phyloP scores from a whole-genome alignment of 2,797 vertebrate genomes.

The Anguilla megastoma region DNA sequence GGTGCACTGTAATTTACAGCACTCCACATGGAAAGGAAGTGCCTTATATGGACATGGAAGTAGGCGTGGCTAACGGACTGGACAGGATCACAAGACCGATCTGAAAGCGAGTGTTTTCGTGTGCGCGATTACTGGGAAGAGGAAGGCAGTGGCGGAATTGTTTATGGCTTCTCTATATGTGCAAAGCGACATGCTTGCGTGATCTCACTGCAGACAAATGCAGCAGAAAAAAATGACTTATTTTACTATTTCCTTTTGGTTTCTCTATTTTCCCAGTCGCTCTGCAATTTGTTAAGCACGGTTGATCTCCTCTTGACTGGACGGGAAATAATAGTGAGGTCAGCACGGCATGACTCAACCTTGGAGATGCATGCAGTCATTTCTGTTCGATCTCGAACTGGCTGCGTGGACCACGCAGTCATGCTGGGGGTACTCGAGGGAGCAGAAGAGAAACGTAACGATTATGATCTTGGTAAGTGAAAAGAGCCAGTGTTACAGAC shows the following conservation, averaged over 20 bases:
- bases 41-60: slow-evolving; percentile 76
- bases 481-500: not conserved
- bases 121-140: slow-evolving; percentile 40
- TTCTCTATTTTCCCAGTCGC: slow-evolving; percentile 10
- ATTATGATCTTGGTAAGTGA: slow-evolving; percentile 61
- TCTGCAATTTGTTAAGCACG: slow-evolving; percentile 39
- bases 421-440: slow-evolving; percentile 44
- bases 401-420: slow-evolving; percentile 54
- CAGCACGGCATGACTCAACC: slow-evolving; percentile 78
- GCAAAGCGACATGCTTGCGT: slow-evolving; percentile 48
- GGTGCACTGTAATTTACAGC: slow-evolving; percentile 71
- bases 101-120: slow-evolving; percentile 37
- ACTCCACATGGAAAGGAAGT: slow-evolving; percentile 65
- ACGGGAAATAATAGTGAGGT: slow-evolving; percentile 70
- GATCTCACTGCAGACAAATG: slow-evolving; percentile 62
- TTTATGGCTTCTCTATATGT: slow-evolving; percentile 24
- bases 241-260: slow-evolving; percentile 47
- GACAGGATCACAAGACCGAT: slow-evolving; percentile 70
- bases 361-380: slow-evolving; percentile 75
- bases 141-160: slow-evolving; percentile 40
- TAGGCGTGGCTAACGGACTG: slow-evolving; percentile 66
- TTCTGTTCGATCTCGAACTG: slow-evolving; percentile 47
- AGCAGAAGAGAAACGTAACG: slow-evolving; percentile 40
- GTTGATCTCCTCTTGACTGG: slow-evolving; percentile 55
- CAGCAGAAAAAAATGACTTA: slow-evolving; percentile 48